These are phyloP conservation scores for Perognathus longimembris DNA, from an alignment of 2,113 vertebrate species.

Conservation along the genomic window DNA sequence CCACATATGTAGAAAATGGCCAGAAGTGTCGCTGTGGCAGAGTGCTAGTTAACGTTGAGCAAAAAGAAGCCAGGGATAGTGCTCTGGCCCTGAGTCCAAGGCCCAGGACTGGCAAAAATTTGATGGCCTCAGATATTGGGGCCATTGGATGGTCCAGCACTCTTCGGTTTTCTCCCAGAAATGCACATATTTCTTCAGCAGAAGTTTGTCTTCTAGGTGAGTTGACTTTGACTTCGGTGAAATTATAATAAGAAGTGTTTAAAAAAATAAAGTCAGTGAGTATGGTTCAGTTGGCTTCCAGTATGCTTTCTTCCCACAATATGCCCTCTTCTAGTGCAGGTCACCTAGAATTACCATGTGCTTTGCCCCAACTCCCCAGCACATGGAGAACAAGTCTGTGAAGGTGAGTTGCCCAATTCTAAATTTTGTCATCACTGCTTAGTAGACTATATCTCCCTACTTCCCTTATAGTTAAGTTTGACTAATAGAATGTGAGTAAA, in stretches of 20 bases:
- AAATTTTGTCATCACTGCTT: neutral
- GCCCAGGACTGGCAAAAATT: neutral
- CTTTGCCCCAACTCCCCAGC: neutral
- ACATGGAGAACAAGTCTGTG: neutral
- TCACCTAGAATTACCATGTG: neutral
- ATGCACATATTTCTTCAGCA: neutral
- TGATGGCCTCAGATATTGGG: neutral
- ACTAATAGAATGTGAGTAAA: neutral
- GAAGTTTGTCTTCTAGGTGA: neutral
- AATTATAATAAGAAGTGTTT: neutral
- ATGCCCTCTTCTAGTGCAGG: neutral
- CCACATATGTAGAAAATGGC: no score
- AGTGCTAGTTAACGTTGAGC: no score
- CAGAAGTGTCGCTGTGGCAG: no score
- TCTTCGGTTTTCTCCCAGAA: neutral
- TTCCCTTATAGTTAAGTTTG: neutral
- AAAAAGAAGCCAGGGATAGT: no score
- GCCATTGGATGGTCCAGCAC: neutral
- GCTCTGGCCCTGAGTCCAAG: no score
- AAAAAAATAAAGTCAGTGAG: neutral
- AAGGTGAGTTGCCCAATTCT: no score
- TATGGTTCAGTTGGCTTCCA: neutral
- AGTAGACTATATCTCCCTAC: neutral
- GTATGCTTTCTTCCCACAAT: neutral
- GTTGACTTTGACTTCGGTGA: neutral